Conservation (phyloP, 2,797 vertebrate genomes). For the Gymnoscopelus microlampas region DNA sequence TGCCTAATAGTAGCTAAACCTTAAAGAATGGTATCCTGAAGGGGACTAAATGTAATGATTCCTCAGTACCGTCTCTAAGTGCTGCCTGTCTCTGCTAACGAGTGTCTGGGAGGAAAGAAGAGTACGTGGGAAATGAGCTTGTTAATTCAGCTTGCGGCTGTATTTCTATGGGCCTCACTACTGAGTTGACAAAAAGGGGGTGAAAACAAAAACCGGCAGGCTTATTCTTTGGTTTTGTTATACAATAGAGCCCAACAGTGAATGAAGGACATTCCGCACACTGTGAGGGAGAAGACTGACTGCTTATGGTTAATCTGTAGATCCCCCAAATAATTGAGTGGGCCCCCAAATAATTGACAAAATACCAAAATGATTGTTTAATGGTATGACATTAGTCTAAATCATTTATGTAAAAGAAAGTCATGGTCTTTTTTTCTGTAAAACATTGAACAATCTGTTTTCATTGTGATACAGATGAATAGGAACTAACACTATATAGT, state of each 20-base stretch:
- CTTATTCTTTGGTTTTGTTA: conserved; percentile 42
- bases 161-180: conserved; percentile 42
- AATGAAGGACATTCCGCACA: conserved; percentile 45
- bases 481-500: too few species aligned
- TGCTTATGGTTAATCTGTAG: not conserved
- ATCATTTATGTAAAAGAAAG: too few species aligned
- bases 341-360: too few species aligned
- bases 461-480: too few species aligned
- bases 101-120: conserved; percentile 40
- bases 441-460: too few species aligned
- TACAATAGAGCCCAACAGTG: conserved; percentile 43
- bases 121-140: conserved; percentile 66
- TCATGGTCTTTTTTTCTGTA: too few species aligned
- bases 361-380: too few species aligned
- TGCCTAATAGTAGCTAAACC: too few species aligned
- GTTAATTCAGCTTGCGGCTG: conserved; percentile 60
- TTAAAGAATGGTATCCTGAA: conserved; percentile 21
- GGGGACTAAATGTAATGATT: conserved; percentile 23
- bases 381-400: too few species aligned
- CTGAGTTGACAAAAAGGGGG: conserved; percentile 56
- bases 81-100: conserved; percentile 34
- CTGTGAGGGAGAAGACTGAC: not conserved
- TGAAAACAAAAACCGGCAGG: conserved; percentile 47
- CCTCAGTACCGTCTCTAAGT: conserved; percentile 45
- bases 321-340: not conserved